Percentiles rank a stretch among this genome's conserved stretches.
Conservation (phyloP, 37 sponge, comb jelly and placozoan species). For the Cliona cf. orientalis region DNA sequence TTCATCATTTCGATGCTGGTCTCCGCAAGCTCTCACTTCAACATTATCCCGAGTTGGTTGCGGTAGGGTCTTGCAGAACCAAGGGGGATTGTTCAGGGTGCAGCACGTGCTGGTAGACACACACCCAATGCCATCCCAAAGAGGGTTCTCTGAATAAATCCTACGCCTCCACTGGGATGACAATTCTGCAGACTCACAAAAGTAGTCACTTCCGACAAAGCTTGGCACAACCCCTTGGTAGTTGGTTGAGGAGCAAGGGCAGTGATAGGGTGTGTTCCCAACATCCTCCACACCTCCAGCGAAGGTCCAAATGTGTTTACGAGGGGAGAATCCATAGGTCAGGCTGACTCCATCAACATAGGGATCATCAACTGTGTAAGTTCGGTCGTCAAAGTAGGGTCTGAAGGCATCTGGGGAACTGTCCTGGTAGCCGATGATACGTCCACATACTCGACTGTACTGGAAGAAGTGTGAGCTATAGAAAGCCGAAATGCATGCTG, state of each 20-base stretch:
- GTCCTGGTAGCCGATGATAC: not conserved
- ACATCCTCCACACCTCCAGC: slow-evolving; percentile 5
- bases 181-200: slow-evolving; percentile 5
- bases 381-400: not conserved
- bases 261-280: not conserved
- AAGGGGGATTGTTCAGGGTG: slow-evolving; percentile 12
- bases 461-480: not conserved
- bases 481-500: not conserved
- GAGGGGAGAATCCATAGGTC: slow-evolving; percentile 1
- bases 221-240: not conserved
- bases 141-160: not conserved
- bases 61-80: slow-evolving; percentile 23
- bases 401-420: not conserved
- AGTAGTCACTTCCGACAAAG: slow-evolving; percentile 5
- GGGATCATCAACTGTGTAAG: not conserved
- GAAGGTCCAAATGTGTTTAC: slow-evolving; percentile 1
- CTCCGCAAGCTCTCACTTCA: slow-evolving; percentile 13
- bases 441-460: not conserved
- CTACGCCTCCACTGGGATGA: not conserved
- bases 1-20: slow-evolving; percentile 2
- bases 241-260: slow-evolving; percentile 1
- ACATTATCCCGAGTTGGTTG: not conserved
- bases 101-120: slow-evolving; percentile 23
- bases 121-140: slow-evolving; percentile 17
- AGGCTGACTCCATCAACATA: slow-evolving; percentile 11